Evolutionary conservation across 2,113 vertebrate genomes (phyloP), one percentile per base, ranked within the genome.

Genomic region (Varanus salvator): DNA sequence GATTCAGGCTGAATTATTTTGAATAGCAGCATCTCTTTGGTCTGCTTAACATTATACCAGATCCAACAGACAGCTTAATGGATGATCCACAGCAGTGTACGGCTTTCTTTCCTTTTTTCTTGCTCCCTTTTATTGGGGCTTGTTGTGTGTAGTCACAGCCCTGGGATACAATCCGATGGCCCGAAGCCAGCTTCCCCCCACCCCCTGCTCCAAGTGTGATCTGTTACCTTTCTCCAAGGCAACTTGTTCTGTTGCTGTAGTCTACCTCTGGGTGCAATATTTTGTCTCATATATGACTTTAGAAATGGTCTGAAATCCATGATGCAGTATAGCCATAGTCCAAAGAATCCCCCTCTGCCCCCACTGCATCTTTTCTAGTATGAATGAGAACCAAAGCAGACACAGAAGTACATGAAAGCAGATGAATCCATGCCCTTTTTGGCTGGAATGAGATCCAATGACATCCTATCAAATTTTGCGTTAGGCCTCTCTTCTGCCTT

Each of bases 11-110:
- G 86, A 87, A 92, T 93, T 92, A 94, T 89, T 88, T 87, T 95
- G 92, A 94, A 93, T 85, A 90, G 91, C 93, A 92, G 86, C 80
- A 69, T 95, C 88, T 91, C 88, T 91, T 96, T 91, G 92, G 93
- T 92, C 95, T 96, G 96, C 91, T 96, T 96, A 96, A 91, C 93
- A 91, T 96, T 96, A 96, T 93, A 96, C 90, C 88, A 95, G 91
- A 90, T 96, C 96, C 94, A 96, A 94, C 83, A 95, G 96, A 96
- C 95, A 96, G 95, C 94, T 96, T 96, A 96, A 96, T 96, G 95
- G 94, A 94, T 95, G 94, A 95, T 96, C 94, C 95, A 92, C 71
- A 94, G 68, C 95, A 96, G 94, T 83, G 85, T 92, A 93, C 92
- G 90, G 29, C 86, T 92, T 90, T 94, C 48, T 94, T 85, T 91